Evolutionary conservation across 2,888 invertebrate genomes (phyloP), one percentile per base, ranked within the genome.

Genomic region (Lysandra bellargus): DNA sequence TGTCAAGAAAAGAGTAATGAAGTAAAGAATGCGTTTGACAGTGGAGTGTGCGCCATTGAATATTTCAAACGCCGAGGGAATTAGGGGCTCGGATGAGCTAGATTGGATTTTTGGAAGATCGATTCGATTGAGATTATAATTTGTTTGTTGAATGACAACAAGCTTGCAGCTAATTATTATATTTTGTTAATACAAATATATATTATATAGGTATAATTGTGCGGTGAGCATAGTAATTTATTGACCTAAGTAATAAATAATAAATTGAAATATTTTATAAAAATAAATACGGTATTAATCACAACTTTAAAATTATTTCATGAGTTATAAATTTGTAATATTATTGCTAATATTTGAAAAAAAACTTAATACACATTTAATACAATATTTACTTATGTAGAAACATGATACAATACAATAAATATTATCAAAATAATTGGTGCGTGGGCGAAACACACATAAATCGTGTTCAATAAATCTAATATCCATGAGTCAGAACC

Each of bases 21-120:
- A 89, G 87, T 85, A 85, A 88, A 88, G 88, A 90, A 90, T 90
- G 91, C 88, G 87, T 90, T 90, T 91, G 92, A 92, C 92, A 91
- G 89, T 84, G 84, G 86, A 86, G 86, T 84, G 86, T 84, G 84
- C 85, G 84, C 86, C 84, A 87, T 89, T 92, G 90, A 92, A 92
- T 92, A 90, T 89, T 91, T 91, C 87, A 92, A 88, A 89, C 85
- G 88, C 80, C 80, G 64, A 78, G 80, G 80, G 80, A 80, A 78
- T 80, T 74, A 69, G 73, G 77, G 79, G 78, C 74, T 79, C 64
- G 75, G 80, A 80, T 74, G 79, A 77, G 78, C 79, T 73, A 78
- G 78, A 80, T 78, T 80, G 78, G 78, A 79, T 77, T 78, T 80
- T 80, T 80, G 44, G 72, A 79, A 61, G 73, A 37, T 79, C 57